Percentiles rank a stretch among this genome's conserved stretches.
These are phyloP conservation scores for Apodemus sylvaticus DNA, from an alignment of 2,113 vertebrate species.

Conservation along the genomic window DNA sequence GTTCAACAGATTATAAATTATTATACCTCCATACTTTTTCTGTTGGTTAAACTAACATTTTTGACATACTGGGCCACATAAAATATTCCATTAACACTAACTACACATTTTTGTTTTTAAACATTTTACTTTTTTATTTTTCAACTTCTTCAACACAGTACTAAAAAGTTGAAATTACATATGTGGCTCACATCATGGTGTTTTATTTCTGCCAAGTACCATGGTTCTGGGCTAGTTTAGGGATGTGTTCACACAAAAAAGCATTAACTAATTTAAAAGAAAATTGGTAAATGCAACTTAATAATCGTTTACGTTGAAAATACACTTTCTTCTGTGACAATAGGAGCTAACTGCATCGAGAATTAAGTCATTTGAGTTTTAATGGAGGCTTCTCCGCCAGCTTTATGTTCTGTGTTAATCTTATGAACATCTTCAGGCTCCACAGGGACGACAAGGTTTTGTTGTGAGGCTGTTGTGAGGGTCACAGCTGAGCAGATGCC, in stretches of 20 bases:
- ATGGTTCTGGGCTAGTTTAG: not conserved
- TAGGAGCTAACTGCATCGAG: not conserved
- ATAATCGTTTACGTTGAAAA: not conserved
- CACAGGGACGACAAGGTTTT: not conserved
- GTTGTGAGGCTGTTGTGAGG: not conserved
- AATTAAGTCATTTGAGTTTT: not conserved
- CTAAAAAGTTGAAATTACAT: not conserved
- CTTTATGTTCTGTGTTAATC: not conserved
- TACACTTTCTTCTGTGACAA: not conserved
- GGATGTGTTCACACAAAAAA: not conserved
- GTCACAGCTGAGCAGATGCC: not conserved
- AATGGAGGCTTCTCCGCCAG: not conserved
- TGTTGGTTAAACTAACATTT: not conserved
- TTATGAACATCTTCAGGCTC: not conserved
- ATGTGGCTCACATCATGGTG: not conserved
- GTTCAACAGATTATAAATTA: not conserved
- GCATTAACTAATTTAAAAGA: not conserved
- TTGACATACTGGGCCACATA: not conserved
- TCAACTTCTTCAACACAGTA: not conserved
- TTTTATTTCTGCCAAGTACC: not conserved
- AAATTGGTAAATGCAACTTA: not conserved
- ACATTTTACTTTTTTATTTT: not conserved
- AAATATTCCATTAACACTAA: not conserved
- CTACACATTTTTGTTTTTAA: not conserved
- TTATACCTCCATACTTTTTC: not conserved